These are phyloP conservation scores for Gisinianus flammeolus DNA, from an alignment of 2,888 invertebrate genomes.

Conservation along the genomic window DNA sequence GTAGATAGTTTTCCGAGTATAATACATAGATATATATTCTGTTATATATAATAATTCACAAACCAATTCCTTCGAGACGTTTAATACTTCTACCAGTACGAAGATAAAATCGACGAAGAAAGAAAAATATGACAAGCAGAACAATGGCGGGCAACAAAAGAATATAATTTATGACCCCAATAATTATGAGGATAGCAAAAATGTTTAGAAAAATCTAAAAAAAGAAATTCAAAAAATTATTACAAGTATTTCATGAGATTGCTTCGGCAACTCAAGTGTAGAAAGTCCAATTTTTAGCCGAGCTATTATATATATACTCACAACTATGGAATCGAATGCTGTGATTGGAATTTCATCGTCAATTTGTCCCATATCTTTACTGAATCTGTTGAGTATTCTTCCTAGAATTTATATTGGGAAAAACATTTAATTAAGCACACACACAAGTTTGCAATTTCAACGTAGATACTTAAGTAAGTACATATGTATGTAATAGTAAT, in stretches of 20 bases:
- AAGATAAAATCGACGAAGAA: conserved; percentile 21
- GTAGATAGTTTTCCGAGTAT: not conserved
- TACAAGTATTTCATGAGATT: too few relatives aligned
- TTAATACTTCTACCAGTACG: conserved; percentile 31
- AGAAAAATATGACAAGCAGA: conserved; percentile 17
- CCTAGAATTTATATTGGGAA: too few relatives aligned
- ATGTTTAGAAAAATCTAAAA: conserved; percentile 36
- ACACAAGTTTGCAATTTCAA: too few relatives aligned
- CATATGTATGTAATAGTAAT: too few relatives aligned
- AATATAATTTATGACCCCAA: conserved; percentile 19
- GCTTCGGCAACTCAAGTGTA: too few relatives aligned
- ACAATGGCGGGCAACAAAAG: conserved; percentile 20
- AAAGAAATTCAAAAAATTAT: not conserved
- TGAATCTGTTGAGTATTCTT: conserved; percentile 74
- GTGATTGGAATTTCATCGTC: conserved; percentile 72
- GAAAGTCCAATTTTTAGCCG: not conserved
- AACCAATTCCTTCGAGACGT: conserved; percentile 35
- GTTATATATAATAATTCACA: not conserved
- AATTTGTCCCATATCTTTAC: conserved; percentile 80
- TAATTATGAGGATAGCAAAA: not conserved
- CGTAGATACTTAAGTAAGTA: too few relatives aligned
- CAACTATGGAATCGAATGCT: conserved; percentile 48
- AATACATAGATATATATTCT: not conserved
- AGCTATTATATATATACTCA: conserved; percentile 40
- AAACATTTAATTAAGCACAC: too few relatives aligned